Conservation (phyloP, 2,113 vertebrate species). For the Acrocephalus kingi region DNA sequence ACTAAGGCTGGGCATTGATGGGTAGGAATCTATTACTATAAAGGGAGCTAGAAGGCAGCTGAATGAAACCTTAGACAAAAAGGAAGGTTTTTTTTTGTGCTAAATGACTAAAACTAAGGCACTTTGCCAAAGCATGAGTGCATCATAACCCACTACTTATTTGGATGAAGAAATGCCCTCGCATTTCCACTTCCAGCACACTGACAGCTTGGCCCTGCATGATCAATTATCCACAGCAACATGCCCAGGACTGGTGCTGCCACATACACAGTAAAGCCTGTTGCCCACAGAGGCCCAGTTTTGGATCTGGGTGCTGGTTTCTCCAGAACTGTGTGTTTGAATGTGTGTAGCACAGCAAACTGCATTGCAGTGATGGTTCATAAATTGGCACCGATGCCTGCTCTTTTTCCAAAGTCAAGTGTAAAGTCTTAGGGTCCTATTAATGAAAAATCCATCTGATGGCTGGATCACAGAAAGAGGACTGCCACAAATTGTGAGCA, state of each 20-base stretch:
- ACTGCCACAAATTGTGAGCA: not conserved
- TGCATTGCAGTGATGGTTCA: not conserved
- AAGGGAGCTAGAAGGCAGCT: not conserved
- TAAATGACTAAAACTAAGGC: not conserved
- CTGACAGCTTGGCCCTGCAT: not conserved
- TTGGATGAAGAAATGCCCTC: not conserved
- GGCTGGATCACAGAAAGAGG: not conserved
- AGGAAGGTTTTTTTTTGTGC: not conserved
- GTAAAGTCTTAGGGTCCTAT: not conserved
- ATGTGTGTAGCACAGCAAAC: not conserved
- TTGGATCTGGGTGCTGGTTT: not conserved
- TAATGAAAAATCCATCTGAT: conserved; percentile 34
- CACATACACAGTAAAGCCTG: not conserved
- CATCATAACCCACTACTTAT: not conserved
- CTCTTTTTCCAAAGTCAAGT: conserved; percentile 29
- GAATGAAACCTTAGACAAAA: not conserved
- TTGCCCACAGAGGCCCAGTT: not conserved
- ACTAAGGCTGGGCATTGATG: not conserved
- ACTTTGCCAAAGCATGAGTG: not conserved
- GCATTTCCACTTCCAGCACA: not conserved
- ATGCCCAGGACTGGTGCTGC: not conserved
- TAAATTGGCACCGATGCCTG: not conserved
- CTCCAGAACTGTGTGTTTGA: not conserved
- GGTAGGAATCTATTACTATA: not conserved
- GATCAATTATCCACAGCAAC: not conserved